Base-by-base conservation (phyloP, 1,140 invertebrate genomes). In the Bombyx mandarina region DNA sequence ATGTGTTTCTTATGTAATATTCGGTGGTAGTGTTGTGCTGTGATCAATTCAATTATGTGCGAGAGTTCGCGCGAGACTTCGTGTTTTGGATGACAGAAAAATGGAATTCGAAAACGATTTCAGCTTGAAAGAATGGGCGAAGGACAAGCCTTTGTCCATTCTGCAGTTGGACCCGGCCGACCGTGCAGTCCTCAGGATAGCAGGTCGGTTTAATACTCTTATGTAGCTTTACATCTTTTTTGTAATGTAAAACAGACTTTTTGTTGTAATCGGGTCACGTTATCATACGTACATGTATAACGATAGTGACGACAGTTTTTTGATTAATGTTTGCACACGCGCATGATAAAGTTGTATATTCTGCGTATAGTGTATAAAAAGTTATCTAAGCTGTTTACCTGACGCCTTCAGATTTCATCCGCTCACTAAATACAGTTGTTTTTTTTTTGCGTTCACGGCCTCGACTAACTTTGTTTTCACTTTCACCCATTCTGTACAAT, bases 71-170 rank as follows among this genome's bases (percentile, higher is more conserved):
- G 82, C 75, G 71, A 77, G 72, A 77, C 72, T 84, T 69, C 77
- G 79, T 79, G 78, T 82, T 84, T 81, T 86, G 83, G 82, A 86
- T 85, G 78, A 83, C 81, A 86, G 75, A 79, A 86, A 83, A 69
- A 94, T 95, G 94, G 93, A 94, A 90, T 95, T 94, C 84, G 93
- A 94, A 79, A 91, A 93, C 74, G 93, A 94, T 81, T 92, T 92
- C 74, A 95, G 94, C 80, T 91, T 98, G 83, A 95, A 97, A 89
- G 96, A 97, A 91, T 98, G 96, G 96, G 95, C 95, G 69, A 95
- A 95, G 90, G 95, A 97, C 88, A 97, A 98, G 88, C 97, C 97
- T 65, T 91, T 99, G 72, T 96, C 96, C 86, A 97, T 99, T 79
- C 91, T 99, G 51, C 97, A 98, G 88, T 90, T 99, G 77, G 96